These are phyloP conservation scores for Stomatorhinus ivindoensis DNA, from an alignment of 2,113 vertebrate genomes.

Conservation along the genomic window DNA sequence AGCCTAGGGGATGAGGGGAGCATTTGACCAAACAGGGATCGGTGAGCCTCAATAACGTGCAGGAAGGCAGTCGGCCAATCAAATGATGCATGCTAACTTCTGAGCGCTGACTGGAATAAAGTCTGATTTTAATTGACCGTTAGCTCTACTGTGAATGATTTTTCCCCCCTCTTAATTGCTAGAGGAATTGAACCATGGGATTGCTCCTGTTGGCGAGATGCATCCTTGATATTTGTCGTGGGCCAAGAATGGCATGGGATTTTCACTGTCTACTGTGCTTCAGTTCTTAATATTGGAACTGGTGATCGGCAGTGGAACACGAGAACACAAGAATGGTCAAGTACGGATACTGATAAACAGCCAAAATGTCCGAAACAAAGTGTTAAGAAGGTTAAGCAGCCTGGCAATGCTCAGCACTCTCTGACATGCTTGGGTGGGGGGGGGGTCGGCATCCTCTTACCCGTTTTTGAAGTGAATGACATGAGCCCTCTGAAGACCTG, in stretches of 20 bases:
- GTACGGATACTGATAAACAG: not conserved
- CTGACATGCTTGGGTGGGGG: not conserved
- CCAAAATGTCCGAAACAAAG: not conserved
- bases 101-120: not conserved
- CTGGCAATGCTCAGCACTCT: not conserved
- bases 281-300: not conserved
- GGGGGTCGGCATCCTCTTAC: conserved; percentile 50
- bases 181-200: not conserved
- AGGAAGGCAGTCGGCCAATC: not conserved
- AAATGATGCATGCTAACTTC: not conserved
- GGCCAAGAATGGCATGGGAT: not conserved
- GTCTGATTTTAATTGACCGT: not conserved
- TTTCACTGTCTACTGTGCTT: not conserved
- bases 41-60: not conserved
- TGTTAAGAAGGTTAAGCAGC: not conserved
- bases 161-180: not conserved
- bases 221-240: not conserved
- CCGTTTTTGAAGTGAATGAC: conserved; percentile 98
- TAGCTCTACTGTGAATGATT: not conserved
- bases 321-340: not conserved
- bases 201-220: not conserved
- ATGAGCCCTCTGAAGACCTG: conserved; percentile 93
- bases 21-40: not conserved
- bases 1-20: not conserved
- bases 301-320: not conserved